phyloP scores from a whole-genome alignment of 1,140 invertebrate genomes.

The Habropoda laboriosa region DNA sequence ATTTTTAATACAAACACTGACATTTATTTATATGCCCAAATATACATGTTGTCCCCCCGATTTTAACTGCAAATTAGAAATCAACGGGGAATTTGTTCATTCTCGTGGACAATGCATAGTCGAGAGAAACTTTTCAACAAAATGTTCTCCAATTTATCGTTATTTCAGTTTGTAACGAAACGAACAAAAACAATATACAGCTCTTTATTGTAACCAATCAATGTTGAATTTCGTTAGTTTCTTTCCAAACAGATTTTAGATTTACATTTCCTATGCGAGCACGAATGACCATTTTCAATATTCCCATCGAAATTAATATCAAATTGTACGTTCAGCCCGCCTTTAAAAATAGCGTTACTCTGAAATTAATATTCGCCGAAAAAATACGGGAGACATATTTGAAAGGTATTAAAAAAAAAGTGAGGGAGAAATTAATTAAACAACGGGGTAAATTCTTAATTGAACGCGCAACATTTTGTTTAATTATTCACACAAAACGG shows the following conservation, averaged over 20 bases:
- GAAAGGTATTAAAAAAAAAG: background rate
- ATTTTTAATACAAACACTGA: too few relatives aligned
- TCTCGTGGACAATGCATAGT: too few relatives aligned
- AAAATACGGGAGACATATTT: background rate
- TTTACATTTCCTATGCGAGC: background rate
- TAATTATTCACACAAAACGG: background rate
- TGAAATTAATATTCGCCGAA: background rate
- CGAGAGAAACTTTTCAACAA: too few relatives aligned
- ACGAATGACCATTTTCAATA: background rate
- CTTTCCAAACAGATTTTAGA: background rate
- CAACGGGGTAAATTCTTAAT: background rate
- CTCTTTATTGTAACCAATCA: background rate
- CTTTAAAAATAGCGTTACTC: background rate
- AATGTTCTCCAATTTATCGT: background rate
- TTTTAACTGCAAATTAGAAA: too few relatives aligned
- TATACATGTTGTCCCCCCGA: too few relatives aligned
- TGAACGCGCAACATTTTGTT: background rate
- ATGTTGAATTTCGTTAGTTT: background rate
- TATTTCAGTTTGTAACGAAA: background rate
- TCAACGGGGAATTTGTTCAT: too few relatives aligned
- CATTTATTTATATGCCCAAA: too few relatives aligned
- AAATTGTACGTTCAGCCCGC: too few relatives aligned
- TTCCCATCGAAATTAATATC: conserved; percentile 5
- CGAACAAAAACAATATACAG: background rate
- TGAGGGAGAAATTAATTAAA: too few relatives aligned